phyloP scores from a whole-genome alignment of 2,797 vertebrate species.

The Dendrocincla tyrannina region DNA sequence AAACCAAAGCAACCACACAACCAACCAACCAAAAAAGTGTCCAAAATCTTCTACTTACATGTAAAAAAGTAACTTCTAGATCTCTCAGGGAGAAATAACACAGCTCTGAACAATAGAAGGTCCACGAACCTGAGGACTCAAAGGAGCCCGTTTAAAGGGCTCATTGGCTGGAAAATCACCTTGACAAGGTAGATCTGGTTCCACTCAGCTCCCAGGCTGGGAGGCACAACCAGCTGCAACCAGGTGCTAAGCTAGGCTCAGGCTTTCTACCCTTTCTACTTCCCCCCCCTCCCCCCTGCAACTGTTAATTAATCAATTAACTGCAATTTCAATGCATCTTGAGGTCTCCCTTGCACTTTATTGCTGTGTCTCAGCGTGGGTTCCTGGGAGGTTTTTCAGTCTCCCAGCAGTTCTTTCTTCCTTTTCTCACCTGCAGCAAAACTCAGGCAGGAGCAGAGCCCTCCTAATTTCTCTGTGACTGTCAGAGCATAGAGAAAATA shows the following conservation, averaged over 20 bases:
- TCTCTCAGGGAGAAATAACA: rapidly evolving
- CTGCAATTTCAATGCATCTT: neutral
- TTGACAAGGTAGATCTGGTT: neutral
- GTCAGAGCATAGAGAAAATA: neutral
- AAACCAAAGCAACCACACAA: neutral
- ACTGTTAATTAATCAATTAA: neutral
- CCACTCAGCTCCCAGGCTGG: neutral
- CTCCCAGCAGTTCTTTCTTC: neutral
- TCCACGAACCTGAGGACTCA: rapidly evolving
- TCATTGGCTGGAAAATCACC: neutral
- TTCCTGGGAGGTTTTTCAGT: neutral
- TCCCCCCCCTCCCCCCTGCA: neutral
- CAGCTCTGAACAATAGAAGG: neutral
- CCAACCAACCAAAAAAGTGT: neutral
- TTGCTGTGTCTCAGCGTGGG: neutral
- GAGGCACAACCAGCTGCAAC: neutral
- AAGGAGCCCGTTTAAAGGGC: neutral
- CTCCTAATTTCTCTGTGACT: neutral
- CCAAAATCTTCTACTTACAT: neutral
- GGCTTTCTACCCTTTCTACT: neutral
- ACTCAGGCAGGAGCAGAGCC: neutral
- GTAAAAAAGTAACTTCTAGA: rapidly evolving
- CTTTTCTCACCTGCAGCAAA: neutral
- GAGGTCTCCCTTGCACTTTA: neutral
- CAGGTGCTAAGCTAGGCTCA: neutral